Percentiles rank a stretch among this genome's conserved stretches.
These are phyloP conservation scores for Cichladusa arquata DNA, from an alignment of 2,113 vertebrate species.

Conservation along the genomic window DNA sequence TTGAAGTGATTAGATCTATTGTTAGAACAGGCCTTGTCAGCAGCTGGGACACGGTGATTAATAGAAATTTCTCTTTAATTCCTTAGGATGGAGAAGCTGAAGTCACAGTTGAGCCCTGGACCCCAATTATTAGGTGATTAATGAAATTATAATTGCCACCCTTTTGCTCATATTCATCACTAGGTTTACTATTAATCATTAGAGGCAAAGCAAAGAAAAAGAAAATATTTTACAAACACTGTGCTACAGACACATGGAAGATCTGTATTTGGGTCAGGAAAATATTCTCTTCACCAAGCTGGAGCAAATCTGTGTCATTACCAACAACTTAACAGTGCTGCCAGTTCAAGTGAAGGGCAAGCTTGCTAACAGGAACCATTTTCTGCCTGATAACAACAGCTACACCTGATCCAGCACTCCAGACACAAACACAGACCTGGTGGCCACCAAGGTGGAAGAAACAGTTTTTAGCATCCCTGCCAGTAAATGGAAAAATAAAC, in stretches of 20 bases:
- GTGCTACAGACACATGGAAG: neutral
- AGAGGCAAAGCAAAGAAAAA: conserved; percentile 21
- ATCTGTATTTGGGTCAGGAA: neutral
- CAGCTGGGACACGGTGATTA: conserved; percentile 67
- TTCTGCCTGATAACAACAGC: conserved; percentile 2
- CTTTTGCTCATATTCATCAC: conserved; percentile 72
- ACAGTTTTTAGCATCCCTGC: neutral
- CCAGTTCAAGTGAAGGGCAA: conserved; percentile 21
- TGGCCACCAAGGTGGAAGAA: neutral
- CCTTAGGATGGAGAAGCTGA: conserved; percentile 74
- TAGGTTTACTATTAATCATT: conserved; percentile 74
- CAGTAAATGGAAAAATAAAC: neutral
- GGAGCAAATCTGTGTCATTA: conserved; percentile 35
- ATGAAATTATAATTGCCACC: conserved; percentile 79
- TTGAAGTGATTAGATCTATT: conserved; percentile 70
- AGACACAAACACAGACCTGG: neutral
- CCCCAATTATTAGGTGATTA: conserved; percentile 85
- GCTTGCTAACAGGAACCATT: conserved; percentile 8
- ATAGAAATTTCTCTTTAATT: conserved; percentile 76
- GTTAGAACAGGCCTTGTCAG: conserved; percentile 82
- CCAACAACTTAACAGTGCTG: conserved; percentile 7
- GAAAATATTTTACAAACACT: conserved; percentile 32
- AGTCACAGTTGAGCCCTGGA: conserved; percentile 73
- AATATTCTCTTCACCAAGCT: neutral
- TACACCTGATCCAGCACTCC: neutral